Evolutionary conservation across 2,888 invertebrate genomes (phyloP).

Genomic region (Cheilosia vernalis): DNA sequence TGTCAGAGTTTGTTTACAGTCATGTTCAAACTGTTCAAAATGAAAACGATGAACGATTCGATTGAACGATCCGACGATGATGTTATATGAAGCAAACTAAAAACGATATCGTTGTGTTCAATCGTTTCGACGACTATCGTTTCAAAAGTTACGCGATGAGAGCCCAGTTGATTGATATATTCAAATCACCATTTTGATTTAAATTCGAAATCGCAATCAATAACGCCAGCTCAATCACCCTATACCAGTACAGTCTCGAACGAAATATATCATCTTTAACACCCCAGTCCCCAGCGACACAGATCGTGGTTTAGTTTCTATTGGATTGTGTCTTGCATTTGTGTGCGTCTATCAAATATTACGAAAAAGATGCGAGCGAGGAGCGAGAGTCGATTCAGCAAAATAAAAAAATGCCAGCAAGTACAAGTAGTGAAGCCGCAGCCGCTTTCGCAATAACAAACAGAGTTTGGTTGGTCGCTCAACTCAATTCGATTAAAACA

Average conservation of each 20-base stretch:
- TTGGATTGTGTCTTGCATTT: constrained; percentile 8
- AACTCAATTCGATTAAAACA: constrained; percentile 25
- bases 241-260: constrained; percentile 43
- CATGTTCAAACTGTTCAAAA: no score
- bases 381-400: constrained; percentile 41
- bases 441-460: constrained; percentile 43
- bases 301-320: constrained; percentile 22
- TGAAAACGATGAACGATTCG: no score
- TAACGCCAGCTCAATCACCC: constrained; percentile 27
- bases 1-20: no score
- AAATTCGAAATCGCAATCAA: background rate
- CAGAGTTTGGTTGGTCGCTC: constrained; percentile 6
- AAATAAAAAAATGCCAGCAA: background rate
- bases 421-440: background rate
- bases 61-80: no score
- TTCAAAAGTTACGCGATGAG: no score
- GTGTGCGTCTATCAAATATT: constrained; percentile 8
- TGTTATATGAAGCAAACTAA: no score
- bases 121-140: no score
- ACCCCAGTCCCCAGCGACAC: constrained; percentile 24
- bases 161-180: no score
- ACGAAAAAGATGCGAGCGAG: background rate
- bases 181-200: no score
- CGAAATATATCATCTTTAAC: constrained; percentile 37
- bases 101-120: no score